These are phyloP conservation scores for Cheilinus undulatus DNA, from an alignment of 2,113 vertebrate species.

Conservation along the genomic window DNA sequence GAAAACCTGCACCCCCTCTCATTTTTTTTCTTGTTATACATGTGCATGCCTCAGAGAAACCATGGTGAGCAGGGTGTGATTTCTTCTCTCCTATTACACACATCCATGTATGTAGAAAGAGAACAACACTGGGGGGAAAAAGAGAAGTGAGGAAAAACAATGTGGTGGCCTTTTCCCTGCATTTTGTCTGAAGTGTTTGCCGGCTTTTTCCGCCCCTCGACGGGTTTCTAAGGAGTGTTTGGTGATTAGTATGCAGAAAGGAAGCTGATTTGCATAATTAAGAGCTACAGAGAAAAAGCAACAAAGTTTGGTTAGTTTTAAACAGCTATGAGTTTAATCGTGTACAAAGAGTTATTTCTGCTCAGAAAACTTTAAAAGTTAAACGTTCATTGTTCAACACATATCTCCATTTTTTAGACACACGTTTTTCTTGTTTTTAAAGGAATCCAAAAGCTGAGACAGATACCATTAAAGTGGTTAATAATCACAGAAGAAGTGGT, in stretches of 20 bases:
- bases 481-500: constrained; percentile 94
- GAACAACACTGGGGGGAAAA: constrained; percentile 1
- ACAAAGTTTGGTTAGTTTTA: constrained; percentile 87
- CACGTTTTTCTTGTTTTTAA: constrained; percentile 81
- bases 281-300: constrained; percentile 83
- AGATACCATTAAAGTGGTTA: constrained; percentile 90
- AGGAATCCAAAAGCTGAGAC: constrained; percentile 87
- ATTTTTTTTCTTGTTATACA: constrained; percentile 51
- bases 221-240: constrained; percentile 74
- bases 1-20: constrained; percentile 35
- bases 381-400: constrained; percentile 87
- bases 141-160: constrained; percentile 60
- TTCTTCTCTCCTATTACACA: constrained; percentile 69
- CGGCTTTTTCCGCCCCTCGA: not conserved
- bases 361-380: constrained; percentile 85
- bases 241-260: constrained; percentile 92
- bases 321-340: constrained; percentile 89
- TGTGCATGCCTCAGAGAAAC: constrained; percentile 72
- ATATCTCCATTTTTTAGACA: constrained; percentile 52
- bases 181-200: constrained; percentile 51
- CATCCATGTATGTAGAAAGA: constrained; percentile 54
- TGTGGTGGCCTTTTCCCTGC: constrained; percentile 54
- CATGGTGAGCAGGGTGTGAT: constrained; percentile 71
- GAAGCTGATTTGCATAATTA: constrained; percentile 87
- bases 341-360: constrained; percentile 89